These are phyloP conservation scores for Ciconia nigra DNA, from an alignment of 2,797 vertebrate species.

Conservation along the genomic window DNA sequence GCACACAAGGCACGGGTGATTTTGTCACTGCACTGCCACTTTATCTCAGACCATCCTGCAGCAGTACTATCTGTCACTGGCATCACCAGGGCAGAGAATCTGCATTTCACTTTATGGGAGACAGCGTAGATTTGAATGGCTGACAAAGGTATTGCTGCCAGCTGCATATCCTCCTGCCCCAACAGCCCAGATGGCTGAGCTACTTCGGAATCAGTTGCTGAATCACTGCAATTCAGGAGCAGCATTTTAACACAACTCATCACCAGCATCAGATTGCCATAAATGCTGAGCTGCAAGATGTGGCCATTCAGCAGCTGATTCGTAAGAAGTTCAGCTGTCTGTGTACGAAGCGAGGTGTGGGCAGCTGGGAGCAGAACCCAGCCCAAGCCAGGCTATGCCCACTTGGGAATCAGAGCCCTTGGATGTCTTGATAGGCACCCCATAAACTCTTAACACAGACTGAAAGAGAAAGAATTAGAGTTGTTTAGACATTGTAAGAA, in stretches of 20 bases:
- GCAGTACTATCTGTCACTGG: not conserved
- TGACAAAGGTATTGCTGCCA: not conserved
- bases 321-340: not conserved
- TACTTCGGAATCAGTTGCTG: not conserved
- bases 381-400: not conserved
- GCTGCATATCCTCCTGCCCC: not conserved
- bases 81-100: not conserved
- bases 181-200: not conserved
- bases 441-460: not conserved
- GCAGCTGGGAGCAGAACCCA: not conserved
- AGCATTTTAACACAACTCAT: not conserved
- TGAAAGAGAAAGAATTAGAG: not conserved
- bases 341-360: rapidly evolving
- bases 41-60: not conserved
- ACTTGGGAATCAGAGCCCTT: not conserved
- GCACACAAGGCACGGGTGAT: not conserved
- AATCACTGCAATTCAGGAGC: not conserved
- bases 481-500: not conserved
- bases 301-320: not conserved
- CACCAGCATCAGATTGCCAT: not conserved
- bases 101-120: not conserved
- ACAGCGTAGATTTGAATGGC: not conserved
- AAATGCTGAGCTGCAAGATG: not conserved
- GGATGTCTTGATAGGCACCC: not conserved
- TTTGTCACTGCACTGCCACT: not conserved